Conservation (phyloP, 2,888 invertebrate genomes). For the Dioctria rufipes region DNA sequence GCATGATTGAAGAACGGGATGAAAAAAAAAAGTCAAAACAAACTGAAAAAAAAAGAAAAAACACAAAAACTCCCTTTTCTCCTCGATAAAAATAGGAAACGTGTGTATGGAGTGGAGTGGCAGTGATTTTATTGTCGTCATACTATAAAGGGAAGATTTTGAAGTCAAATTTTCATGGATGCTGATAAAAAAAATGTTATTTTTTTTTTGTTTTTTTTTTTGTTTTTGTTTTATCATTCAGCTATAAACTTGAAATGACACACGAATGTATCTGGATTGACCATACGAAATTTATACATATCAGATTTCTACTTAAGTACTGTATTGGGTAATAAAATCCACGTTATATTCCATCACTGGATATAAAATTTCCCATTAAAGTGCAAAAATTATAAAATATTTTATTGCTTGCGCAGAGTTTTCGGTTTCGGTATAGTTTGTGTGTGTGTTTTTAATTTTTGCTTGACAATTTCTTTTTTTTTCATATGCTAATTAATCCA, state of each 20-base stretch:
- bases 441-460: slow-evolving; percentile 2
- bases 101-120: neutral
- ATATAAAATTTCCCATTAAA: slow-evolving; percentile 19
- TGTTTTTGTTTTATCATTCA: slow-evolving; percentile 28
- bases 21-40: no score
- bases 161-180: slow-evolving; percentile 28
- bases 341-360: neutral
- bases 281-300: neutral
- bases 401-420: slow-evolving; percentile 1
- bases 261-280: neutral
- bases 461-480: neutral
- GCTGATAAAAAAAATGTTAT: neutral
- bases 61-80: no score
- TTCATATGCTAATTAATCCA: slow-evolving; percentile 30
- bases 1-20: slow-evolving; percentile 51
- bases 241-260: slow-evolving; percentile 38
- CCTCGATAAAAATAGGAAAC: neutral
- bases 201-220: neutral
- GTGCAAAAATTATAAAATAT: neutral
- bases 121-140: slow-evolving; percentile 22
- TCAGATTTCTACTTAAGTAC: neutral
- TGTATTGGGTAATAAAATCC: slow-evolving; percentile 10
- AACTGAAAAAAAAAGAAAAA: no score
- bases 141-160: slow-evolving; percentile 19
- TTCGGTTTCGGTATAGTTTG: neutral